Evolutionary conservation across 2,797 vertebrate genomes (phyloP), one percentile per base, ranked within the genome.

Genomic region (Spinus olivaceus): DNA sequence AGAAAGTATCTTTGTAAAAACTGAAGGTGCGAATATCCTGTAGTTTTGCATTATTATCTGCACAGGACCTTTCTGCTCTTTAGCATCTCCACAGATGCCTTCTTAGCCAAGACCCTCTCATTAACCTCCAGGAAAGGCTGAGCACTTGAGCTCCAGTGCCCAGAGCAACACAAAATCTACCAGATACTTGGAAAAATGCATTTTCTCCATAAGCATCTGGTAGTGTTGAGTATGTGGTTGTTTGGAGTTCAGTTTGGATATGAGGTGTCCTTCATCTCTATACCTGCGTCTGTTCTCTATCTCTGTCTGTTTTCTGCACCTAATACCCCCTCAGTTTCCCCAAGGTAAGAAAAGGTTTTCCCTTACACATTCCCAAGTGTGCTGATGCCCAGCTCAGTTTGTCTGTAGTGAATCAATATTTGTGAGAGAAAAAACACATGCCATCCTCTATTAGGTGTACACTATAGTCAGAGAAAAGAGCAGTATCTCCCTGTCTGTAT

Each of bases 391-490:
- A 49, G 0, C 28, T 78, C 35, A 13, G 14, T 49, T 94, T 66
- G 25, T 59, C 44, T 82, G 63, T 15, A 51, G 39, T 63, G 79
- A 72, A 49, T 59, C 32, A 27, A 1, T 85, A 46, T 70, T 82
- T 85, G 28, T 63, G 33, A 70, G 12, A 49, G 44, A 67, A 37
- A 66, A 91, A 80, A 27, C 44, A 64, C 56, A 44, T 64, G 18
- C 14, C 27, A 42, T 56, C 14, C 41, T 71, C 5, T 51, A 5
- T 60, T 28, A n/a, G 0, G 0, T 33, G 7, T 49, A 30, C 0
- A 1, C 30, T 56, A 16, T 14, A 69, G 70, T 73, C 20, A 47
- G 50, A 46, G 69, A 46, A 66, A 91, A 32, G 46, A 35, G 28
- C 46, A 54, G 0, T 28, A 28, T 86, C 32, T 74, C 50, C 17